Conservation (phyloP, 2,888 invertebrate genomes). For the Pimpla rufipes region DNA sequence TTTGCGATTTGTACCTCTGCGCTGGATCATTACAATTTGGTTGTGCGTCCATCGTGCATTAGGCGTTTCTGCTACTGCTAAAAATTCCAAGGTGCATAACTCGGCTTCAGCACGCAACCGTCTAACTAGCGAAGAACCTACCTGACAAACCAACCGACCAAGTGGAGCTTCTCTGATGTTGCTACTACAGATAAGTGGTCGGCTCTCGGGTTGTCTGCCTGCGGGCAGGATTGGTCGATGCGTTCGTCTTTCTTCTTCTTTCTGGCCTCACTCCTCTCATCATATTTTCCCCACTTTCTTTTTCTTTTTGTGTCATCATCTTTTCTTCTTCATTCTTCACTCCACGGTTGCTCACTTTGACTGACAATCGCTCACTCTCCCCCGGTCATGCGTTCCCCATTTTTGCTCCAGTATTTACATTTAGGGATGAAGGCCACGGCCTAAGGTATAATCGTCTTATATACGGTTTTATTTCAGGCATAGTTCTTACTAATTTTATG, state of each 20-base stretch:
- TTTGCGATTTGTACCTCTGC: constrained; percentile 73
- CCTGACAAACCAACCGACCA: constrained; percentile 77
- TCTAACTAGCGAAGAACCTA: constrained; percentile 76
- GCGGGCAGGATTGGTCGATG: constrained; percentile 83
- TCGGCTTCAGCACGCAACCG: constrained; percentile 74
- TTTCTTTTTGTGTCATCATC: constrained; percentile 65
- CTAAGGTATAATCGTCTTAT: too few relatives aligned
- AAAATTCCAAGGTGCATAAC: constrained; percentile 20
- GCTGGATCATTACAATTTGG: constrained; percentile 78
- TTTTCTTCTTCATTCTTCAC: constrained; percentile 55
- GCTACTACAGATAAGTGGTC: constrained; percentile 84
- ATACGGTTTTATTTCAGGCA: too few relatives aligned
- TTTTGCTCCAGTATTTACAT: constrained; percentile 77
- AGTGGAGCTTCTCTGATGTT: constrained; percentile 82
- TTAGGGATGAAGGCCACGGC: too few relatives aligned
- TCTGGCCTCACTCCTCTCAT: constrained; percentile 68
- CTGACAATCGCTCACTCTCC: constrained; percentile 31
- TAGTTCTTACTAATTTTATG: too few relatives aligned
- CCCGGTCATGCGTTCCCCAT: constrained; percentile 64
- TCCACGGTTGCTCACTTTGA: not conserved
- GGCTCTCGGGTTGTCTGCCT: constrained; percentile 82
- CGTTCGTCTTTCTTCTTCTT: constrained; percentile 77
- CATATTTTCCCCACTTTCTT: constrained; percentile 67
- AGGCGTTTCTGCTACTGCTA: constrained; percentile 69
- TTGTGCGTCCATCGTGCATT: constrained; percentile 82